Base-by-base conservation (phyloP, 2,888 invertebrate species). In the Pseudococcus jackbeardsleyi region DNA sequence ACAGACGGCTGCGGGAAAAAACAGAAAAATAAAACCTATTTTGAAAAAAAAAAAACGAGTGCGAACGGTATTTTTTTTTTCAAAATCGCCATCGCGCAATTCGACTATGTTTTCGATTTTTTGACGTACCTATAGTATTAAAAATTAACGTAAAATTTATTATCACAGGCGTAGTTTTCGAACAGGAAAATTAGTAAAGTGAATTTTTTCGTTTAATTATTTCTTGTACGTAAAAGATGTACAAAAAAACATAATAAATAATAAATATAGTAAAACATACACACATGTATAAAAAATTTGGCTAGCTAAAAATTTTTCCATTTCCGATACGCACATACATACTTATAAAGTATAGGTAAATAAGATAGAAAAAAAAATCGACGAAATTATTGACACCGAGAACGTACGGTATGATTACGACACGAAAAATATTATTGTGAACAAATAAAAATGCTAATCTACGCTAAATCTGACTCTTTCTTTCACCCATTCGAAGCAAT, bases 121-220 rank as follows among this genome's bases (percentile, higher is more conserved):
- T 39, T 82, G 46, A 82, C 79, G 79, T 54, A 39, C 26, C 42
- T 42, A n/a, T n/a, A 64, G 39, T 85, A 50, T 86, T 68, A 33
- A 86, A 86, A 86, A 86, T 86, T 86, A 88, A 88, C 88, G 79
- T 82, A 88, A 88, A 88, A 88, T 59, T 82, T 82, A 82, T 46
- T 82, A 88, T 88, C 88, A 88, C 88, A 88, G 88, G 88, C 88
- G 88, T 88, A 88, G 88, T 79, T 88, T 54, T 82, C 79, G 54
- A 79, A 79, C 50, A 68, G 87, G 26, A 87, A 77, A 77, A 79
- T 82, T 82, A 82, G 42, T 82, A 82, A 46, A 46, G 79, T 46
- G 79, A 79, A 79, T 79, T 42, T 79, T 42, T 42, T 72, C 68
- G 33, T 72, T 72, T 22, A 22, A 7, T 64, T 59, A 19, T 54